Conservation (phyloP, 1,140 invertebrate genomes). For the Palaemon carinicauda region DNA sequence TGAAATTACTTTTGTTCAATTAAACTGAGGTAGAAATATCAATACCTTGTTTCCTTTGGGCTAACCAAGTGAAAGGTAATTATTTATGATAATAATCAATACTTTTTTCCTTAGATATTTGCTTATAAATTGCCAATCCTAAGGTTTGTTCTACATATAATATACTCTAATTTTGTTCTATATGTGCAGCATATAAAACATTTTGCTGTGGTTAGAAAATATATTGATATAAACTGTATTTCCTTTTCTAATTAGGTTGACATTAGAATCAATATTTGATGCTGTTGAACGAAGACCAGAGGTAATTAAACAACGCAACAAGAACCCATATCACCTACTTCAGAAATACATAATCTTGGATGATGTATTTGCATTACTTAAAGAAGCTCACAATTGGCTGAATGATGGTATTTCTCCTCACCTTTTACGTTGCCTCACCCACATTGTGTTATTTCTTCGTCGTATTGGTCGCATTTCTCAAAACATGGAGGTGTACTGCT, state of each 20-base stretch:
- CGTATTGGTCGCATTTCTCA: constrained; percentile 74
- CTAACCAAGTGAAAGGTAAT: no score
- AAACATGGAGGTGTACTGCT: constrained; percentile 73
- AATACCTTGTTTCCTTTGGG: no score
- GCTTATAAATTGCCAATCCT: no score
- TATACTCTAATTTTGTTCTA: no score
- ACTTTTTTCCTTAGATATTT: no score
- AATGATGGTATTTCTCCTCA: constrained; percentile 65
- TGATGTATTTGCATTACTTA: constrained; percentile 68
- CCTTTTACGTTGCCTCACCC: constrained; percentile 81
- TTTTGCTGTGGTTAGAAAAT: background rate
- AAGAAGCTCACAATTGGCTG: constrained; percentile 44
- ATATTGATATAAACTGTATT: no score
- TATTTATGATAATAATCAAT: no score
- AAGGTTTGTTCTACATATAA: no score
- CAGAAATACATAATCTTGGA: constrained; percentile 82
- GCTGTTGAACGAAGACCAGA: constrained; percentile 68
- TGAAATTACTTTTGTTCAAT: no score
- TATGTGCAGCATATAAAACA: no score
- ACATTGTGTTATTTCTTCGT: constrained; percentile 84
- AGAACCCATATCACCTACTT: constrained; percentile 71
- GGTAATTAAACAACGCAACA: constrained; percentile 23
- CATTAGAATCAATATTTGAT: constrained; percentile 77
- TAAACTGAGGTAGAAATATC: no score
- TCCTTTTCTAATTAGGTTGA: constrained; percentile 67